Evolutionary conservation across 2,888 invertebrate genomes (phyloP), one percentile per base, ranked within the genome.

Genomic region (Pammene aurita): DNA sequence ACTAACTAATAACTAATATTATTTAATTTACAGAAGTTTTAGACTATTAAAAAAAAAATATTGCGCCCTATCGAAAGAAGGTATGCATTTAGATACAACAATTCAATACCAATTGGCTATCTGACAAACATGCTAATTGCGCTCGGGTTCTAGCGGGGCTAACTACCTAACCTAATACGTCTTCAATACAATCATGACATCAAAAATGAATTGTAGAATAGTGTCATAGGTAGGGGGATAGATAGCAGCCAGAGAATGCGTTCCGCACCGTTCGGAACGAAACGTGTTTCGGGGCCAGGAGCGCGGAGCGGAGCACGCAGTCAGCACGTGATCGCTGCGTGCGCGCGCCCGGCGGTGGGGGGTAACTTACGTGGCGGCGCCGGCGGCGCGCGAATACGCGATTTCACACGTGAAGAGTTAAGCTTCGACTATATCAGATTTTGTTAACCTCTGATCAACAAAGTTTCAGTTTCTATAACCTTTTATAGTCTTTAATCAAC

Each of bases 241-340:
- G 41, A 52, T 52, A 58, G 66, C 58, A 42, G 18, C 44, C 44
- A 61, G 35, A 60, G 66, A 18, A 67, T 61, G 60, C 44, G 44
- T 44, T 63, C 52, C 54, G 52, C 44, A 38, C 48, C 13, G 52
- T 7, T 52, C 46, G 64, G 64, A 69, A 63, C 46, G 64, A 58
- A 69, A 63, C 60, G 57, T 65, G 65, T 58, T 65, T 52, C 65
- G 69, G 44, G 50, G 69, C 44, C 52, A 41, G 67, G 64, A 58
- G 38, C 66, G 65, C 58, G 60, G 16, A 34, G 58, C 76, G 62
- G 34, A 26, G 58, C 76, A 75, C 67, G 73, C 71, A 64, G 65
- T 34, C 13, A 54, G 61, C 80, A 79, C 78, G 79, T 79, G 78
- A 64, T 62, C 2, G 34, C 74, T 70, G 76, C 79, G 72, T 80